Conservation (phyloP, 2,797 vertebrate genomes). For the Melanotaenia nigrans region DNA sequence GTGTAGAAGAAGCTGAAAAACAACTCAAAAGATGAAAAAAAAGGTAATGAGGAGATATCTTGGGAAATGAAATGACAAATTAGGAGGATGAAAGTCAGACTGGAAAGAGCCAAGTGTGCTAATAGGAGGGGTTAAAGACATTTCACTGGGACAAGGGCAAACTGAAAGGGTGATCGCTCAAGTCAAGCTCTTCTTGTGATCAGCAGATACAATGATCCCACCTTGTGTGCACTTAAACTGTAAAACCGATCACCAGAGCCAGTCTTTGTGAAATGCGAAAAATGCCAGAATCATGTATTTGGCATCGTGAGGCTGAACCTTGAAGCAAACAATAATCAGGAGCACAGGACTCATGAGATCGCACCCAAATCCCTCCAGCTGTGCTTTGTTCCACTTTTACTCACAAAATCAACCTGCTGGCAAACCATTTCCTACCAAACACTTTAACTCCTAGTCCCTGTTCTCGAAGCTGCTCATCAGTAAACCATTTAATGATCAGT, state of each 20-base stretch:
- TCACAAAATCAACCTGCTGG: conserved; percentile 4
- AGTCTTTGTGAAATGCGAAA: background rate
- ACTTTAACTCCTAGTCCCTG: background rate
- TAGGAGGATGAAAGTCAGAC: conserved; percentile 55
- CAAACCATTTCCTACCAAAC: background rate
- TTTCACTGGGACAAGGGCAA: conserved; percentile 69
- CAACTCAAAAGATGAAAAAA: conserved; percentile 21
- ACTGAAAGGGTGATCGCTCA: conserved; percentile 27
- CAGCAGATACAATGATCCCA: background rate
- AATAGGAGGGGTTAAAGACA: conserved; percentile 58
- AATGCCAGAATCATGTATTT: background rate
- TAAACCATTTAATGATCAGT: background rate
- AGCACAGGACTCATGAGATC: background rate
- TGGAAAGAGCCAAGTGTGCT: conserved; percentile 59
- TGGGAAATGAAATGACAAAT: conserved; percentile 70
- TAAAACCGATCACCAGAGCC: background rate
- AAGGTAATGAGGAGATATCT: conserved; percentile 65
- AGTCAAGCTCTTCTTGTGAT: background rate
- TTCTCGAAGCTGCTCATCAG: background rate
- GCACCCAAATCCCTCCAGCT: conserved; percentile 1
- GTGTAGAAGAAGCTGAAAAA: conserved; percentile 53
- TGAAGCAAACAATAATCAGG: conserved; percentile 1
- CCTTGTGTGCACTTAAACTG: background rate
- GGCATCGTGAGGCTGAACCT: background rate
- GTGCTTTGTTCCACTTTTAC: background rate